Evolutionary conservation across 2,113 vertebrate genomes (phyloP).

Genomic region (Rhegmatorhina hoffmannsi): DNA sequence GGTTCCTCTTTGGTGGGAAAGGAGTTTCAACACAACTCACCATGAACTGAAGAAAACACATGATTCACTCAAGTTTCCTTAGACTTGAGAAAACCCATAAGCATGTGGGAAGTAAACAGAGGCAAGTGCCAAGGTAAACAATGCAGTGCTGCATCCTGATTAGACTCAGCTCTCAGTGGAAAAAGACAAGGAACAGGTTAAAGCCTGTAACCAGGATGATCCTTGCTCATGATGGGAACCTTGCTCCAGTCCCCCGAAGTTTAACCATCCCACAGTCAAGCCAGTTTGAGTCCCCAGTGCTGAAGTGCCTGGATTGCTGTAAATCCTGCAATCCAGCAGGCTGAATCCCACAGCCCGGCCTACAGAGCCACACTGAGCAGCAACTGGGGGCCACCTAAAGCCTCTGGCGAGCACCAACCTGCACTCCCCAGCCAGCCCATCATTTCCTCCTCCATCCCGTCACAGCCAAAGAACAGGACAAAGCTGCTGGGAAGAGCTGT

Average conservation of each 20-base stretch:
- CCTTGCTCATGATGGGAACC: background rate
- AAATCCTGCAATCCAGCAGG: background rate
- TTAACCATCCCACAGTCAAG: background rate
- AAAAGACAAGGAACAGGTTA: background rate
- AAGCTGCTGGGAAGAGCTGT: background rate
- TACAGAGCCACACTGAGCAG: background rate
- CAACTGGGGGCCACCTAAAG: background rate
- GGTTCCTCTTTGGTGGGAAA: background rate
- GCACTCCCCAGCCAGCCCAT: background rate
- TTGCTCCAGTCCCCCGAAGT: background rate
- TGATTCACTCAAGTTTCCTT: background rate
- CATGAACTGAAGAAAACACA: background rate
- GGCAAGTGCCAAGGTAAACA: background rate
- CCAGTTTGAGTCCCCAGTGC: background rate
- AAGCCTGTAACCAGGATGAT: background rate
- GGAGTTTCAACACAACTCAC: background rate
- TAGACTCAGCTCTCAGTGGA: background rate
- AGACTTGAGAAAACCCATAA: background rate
- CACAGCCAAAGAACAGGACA: background rate
- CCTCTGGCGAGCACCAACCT: background rate
- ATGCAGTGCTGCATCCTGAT: background rate
- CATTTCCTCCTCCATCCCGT: background rate
- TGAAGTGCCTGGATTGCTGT: background rate
- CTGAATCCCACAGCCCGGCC: background rate
- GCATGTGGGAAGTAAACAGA: background rate